A percentile compares a stretch with the other conserved stretches of the same genome.
Conservation (phyloP, 2,797 vertebrate genomes). For the Morus bassanus region DNA sequence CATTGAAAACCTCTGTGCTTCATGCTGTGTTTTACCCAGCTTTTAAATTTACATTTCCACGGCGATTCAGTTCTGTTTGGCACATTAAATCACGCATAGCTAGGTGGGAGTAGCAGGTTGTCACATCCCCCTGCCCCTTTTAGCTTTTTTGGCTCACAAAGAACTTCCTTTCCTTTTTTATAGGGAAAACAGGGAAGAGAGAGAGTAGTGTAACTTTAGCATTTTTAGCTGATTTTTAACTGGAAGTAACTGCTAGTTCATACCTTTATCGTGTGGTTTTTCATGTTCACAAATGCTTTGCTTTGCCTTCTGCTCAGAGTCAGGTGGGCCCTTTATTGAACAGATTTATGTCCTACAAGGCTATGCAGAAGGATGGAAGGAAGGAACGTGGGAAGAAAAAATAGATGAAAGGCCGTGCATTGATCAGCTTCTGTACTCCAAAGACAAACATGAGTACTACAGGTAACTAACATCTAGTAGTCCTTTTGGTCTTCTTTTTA, state of each 20-base stretch:
- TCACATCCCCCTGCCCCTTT: neutral
- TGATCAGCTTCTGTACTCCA: conserved; percentile 87
- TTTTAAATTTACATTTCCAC: neutral
- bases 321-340: conserved; percentile 94
- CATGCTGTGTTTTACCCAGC: neutral
- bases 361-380: conserved; percentile 94
- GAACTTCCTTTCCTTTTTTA: neutral
- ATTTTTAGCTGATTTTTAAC: neutral
- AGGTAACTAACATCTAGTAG: conserved; percentile 78
- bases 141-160: neutral
- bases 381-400: conserved; percentile 96
- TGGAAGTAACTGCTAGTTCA: neutral
- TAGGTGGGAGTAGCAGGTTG: neutral
- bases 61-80: neutral
- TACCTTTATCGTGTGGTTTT: rapidly evolving
- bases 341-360: conserved; percentile 92
- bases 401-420: conserved; percentile 88
- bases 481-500: neutral
- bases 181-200: neutral
- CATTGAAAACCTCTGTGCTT: neutral
- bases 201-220: neutral
- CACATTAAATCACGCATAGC: neutral
- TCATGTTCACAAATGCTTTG: neutral
- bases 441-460: conserved; percentile 91
- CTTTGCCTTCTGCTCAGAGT: conserved; percentile 77